A percentile compares a stretch with the other conserved stretches of the same genome.
Evolutionary conservation across 2,797 vertebrate genomes (phyloP).

Genomic region (Tenualosa ilisha): DNA sequence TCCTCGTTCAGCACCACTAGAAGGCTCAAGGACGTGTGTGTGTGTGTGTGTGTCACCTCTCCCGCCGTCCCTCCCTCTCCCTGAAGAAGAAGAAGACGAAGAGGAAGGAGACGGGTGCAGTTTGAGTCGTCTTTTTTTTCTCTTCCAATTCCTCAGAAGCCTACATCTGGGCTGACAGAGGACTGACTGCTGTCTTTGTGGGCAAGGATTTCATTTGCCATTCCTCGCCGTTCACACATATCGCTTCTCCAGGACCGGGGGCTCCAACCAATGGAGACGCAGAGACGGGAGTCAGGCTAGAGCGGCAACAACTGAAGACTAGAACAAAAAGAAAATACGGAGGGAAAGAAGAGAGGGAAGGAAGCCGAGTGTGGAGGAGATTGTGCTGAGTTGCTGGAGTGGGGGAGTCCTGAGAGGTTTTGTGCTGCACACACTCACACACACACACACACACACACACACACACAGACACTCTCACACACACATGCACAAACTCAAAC

Average conservation of each 20-base stretch:
- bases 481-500: not conserved
- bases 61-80: not conserved
- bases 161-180: not conserved
- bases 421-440: not conserved
- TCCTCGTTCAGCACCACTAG: not conserved
- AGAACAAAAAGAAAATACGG: too few relatives aligned
- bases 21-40: not conserved
- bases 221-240: slow-evolving; percentile 1
- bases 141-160: not conserved
- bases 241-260: slow-evolving; percentile 53
- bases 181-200: not conserved
- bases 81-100: not conserved
- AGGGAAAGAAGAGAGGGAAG: slow-evolving; percentile 48
- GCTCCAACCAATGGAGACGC: slow-evolving; percentile 73
- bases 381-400: slow-evolving; percentile 56
- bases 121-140: not conserved
- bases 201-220: slow-evolving; percentile 20
- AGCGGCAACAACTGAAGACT: slow-evolving; percentile 47
- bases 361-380: not conserved
- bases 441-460: too few relatives aligned
- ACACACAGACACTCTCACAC: too few relatives aligned
- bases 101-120: too few relatives aligned
- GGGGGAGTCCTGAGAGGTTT: slow-evolving; percentile 50
- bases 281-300: slow-evolving; percentile 72
- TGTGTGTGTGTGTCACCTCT: not conserved